A percentile compares a stretch with the other conserved stretches of the same genome.
These are phyloP conservation scores for Mastacembelus armatus DNA, from an alignment of 2,797 vertebrate species.

Conservation along the genomic window DNA sequence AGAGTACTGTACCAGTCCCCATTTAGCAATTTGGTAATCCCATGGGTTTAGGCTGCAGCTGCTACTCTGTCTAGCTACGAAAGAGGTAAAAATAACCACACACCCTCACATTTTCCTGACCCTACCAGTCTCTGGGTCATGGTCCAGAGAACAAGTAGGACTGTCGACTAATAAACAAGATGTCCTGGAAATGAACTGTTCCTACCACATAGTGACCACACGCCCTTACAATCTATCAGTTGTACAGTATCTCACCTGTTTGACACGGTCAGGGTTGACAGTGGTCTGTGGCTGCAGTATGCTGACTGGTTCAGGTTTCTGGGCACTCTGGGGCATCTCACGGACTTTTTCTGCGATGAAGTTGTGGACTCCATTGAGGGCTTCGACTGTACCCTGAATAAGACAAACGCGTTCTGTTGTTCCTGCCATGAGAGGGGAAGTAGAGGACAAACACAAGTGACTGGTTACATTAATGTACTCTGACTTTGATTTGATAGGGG, in stretches of 20 bases:
- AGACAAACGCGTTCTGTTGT: constrained; percentile 98
- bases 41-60: constrained; percentile 86
- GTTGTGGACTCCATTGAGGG: constrained; percentile 98
- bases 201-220: constrained; percentile 25
- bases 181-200: constrained; percentile 52
- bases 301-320: constrained; percentile 99
- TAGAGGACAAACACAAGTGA: constrained; percentile 40
- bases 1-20: constrained; percentile 70
- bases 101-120: constrained; percentile 83
- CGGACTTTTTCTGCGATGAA: constrained; percentile 99
- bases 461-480: constrained; percentile 33
- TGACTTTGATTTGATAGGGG: too few relatives aligned
- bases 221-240: neutral
- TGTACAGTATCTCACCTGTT: constrained; percentile 90
- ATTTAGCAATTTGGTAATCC: constrained; percentile 87
- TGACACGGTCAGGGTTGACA: constrained; percentile 98
- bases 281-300: constrained; percentile 99
- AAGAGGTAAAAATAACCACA: constrained; percentile 86
- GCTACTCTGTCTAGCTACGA: constrained; percentile 81
- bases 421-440: constrained; percentile 81
- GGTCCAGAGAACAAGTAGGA: constrained; percentile 64
- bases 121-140: constrained; percentile 71
- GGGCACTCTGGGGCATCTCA: constrained; percentile 99
- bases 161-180: constrained; percentile 53
- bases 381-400: constrained; percentile 99